These are phyloP conservation scores for Damaliscus lunatus DNA, from an alignment of 2,113 vertebrate species.

Conservation along the genomic window DNA sequence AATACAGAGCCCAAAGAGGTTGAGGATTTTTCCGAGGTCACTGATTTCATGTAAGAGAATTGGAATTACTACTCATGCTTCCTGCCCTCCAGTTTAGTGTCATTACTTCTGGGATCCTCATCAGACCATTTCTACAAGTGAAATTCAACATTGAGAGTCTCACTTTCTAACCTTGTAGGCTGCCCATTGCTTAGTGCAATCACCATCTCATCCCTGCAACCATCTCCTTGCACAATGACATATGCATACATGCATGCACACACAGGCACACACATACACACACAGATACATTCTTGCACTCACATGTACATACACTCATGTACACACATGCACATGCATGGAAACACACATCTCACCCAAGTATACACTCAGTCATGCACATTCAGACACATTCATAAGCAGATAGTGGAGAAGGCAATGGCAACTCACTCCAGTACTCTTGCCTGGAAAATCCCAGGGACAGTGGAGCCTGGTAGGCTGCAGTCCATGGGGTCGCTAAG, in stretches of 20 bases:
- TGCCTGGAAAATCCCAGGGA: neutral
- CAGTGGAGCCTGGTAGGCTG: neutral
- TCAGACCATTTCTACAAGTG: neutral
- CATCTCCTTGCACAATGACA: neutral
- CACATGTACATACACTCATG: neutral
- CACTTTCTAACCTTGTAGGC: neutral
- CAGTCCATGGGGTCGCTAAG: neutral
- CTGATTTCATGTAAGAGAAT: neutral
- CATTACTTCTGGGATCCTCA: neutral
- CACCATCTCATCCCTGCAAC: neutral
- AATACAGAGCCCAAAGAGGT: neutral
- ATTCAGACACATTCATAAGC: neutral
- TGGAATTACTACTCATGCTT: neutral
- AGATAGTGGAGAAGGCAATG: neutral
- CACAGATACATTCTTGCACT: rapidly evolving
- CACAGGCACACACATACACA: neutral
- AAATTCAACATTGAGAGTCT: neutral
- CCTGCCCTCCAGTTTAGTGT: neutral
- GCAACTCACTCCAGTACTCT: neutral
- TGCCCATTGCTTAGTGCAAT: neutral
- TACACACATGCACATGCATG: too few relatives aligned
- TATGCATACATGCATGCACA: neutral
- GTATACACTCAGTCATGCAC: neutral
- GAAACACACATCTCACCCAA: neutral
- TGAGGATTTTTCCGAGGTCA: neutral